Evolutionary conservation across 2,113 vertebrate species (phyloP), one percentile per base, ranked within the genome.

Genomic region (Rhinichthys klamathensis): DNA sequence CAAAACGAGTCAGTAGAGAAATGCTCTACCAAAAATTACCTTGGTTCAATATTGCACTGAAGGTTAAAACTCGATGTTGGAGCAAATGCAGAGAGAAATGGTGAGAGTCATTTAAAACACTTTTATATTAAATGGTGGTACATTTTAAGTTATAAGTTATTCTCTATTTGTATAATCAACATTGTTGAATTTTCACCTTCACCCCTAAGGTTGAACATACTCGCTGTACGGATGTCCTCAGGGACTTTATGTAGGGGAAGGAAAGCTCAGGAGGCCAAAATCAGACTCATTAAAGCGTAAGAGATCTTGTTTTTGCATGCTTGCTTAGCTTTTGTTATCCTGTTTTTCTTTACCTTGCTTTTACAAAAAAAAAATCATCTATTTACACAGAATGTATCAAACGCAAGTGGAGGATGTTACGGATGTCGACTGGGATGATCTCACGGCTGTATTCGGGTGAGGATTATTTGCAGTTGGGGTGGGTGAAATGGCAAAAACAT

Each of bases 211-310:
- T 92, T 94, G 86, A 5, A 2, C 41, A 4, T 92, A 18, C 38
- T 95, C 56, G 89, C 90, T 46, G 0, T 0, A 0, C 92, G 76
- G 75, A 84, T 95, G 87, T 75, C 88, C 0, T 13, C 23, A 21
- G 78, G 83, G 32, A 23, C 44, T 6, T 76, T 63, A 15, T 80
- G 1, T 23, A 23, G 63, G 41, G 81, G 87, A 32, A 2, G 27
- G 0, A 84, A 85, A 16, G 46, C 78, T 21, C 18, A 86, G 1
- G 18, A 84, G 23, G 65, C 86, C 1, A 94, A 92, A 85, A 88
- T 95, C 85, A 32, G 63, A 3, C 91, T 95, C 18, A 94, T 95
- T 63, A 91, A 90, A 87, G 86, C 65, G 94, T 95, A 89, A 56
- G 86, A n/a, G 4, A 23, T 51, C 27, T 41, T 32, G 41, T 51